These are phyloP conservation scores for Phytoseiulus persimilis DNA, from an alignment of 2,888 invertebrate species.

Conservation along the genomic window DNA sequence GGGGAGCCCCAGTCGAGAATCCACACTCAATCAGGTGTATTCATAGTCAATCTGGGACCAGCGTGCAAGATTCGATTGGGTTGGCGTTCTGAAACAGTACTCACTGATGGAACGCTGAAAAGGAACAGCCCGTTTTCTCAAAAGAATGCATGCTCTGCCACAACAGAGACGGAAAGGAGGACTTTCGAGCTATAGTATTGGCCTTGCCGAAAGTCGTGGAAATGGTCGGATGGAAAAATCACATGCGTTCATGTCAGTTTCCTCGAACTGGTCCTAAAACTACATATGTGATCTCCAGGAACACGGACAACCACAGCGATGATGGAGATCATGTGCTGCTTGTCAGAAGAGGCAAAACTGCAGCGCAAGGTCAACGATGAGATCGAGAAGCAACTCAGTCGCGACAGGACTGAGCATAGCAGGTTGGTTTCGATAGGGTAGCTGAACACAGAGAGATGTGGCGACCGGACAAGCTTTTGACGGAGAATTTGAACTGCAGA, in stretches of 20 bases:
- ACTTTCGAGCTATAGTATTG: not conserved
- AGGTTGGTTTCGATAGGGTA: not conserved
- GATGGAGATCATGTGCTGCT: conserved; percentile 35
- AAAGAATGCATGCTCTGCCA: not conserved
- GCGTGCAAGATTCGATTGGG: not conserved
- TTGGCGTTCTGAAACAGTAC: not conserved
- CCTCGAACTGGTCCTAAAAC: too few species aligned
- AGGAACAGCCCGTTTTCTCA: not conserved
- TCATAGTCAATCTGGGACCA: not conserved
- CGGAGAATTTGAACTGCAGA: not conserved
- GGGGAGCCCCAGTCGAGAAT: too few species aligned
- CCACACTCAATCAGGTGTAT: too few species aligned
- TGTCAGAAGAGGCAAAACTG: conserved; percentile 21
- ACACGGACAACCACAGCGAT: not conserved
- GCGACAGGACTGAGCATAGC: conserved; percentile 29
- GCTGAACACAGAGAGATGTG: not conserved
- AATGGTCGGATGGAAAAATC: not conserved
- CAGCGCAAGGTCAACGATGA: conserved; percentile 36
- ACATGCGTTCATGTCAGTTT: too few species aligned
- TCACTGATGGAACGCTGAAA: not conserved
- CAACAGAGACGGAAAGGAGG: too few species aligned
- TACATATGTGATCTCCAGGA: not conserved
- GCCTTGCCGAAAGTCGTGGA: not conserved
- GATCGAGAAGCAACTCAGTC: conserved; percentile 33
- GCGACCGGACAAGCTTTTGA: not conserved